Base-by-base conservation (phyloP, 2,113 vertebrate genomes). In the Spermophilus dauricus region DNA sequence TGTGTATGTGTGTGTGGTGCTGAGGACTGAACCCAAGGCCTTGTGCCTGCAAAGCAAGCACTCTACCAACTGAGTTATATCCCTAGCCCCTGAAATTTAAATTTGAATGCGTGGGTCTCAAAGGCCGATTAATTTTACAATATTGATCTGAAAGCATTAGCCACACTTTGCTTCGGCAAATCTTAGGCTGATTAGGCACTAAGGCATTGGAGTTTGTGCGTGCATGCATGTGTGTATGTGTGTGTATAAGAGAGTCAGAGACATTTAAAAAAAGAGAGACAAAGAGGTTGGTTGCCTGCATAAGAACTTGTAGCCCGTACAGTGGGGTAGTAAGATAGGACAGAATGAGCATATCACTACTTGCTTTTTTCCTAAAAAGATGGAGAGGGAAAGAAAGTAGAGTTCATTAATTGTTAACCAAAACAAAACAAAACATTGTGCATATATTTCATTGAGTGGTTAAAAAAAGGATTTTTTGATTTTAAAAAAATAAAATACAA, bases 311-410 rank as follows among this genome's bases (percentile, higher is more conserved):
- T 6, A 80, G 16, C 12, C 85, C 51, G 30, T n/a, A 13, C 12
- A 89, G 18, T 9, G 4, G 28, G 32, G 39, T 93, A 63, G 5
- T 8, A 56, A 91, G 70, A 86, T 83, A 87, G 1, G 5, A 48
- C 11, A 32, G 20, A 16, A 37, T 24, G 32, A 70, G 39, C 14
- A 10, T 28, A 56, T 53, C 28, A 14, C 10, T 84, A 42, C 13
- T 72, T 65, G 53, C 92, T 73, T 32, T 95, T 18, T 95, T 76
- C 83, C 67, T 94, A 91, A 88, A 65, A 92, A 80, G 22, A 34
- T 32, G 7, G 22, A 93, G 48, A 97, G 24, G 4, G 24, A 82
- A 96, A 65, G 11, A 78, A 86, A 17, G 26, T 17, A 63, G 1
- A 14, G 2, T 3, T 5, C 18, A 85, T 42, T 69, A 69, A 63